These are phyloP conservation scores for Accipiter cooperii DNA, from an alignment of 2,113 vertebrate species.

Conservation along the genomic window DNA sequence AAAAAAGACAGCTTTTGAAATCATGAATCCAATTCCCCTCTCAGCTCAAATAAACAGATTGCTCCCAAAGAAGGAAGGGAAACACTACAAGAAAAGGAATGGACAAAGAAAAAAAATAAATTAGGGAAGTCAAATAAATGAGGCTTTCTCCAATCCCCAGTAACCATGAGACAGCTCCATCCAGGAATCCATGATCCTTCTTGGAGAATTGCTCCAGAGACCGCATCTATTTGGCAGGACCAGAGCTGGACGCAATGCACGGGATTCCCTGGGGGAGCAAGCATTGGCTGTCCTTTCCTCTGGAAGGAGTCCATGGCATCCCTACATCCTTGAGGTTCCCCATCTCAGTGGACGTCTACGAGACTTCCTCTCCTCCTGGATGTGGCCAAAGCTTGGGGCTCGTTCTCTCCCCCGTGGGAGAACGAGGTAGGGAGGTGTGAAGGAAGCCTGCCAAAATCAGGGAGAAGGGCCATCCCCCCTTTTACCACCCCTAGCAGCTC, in stretches of 20 bases:
- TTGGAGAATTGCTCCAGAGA: not conserved
- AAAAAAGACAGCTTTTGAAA: not conserved
- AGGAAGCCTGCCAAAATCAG: not conserved
- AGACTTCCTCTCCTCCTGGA: not conserved
- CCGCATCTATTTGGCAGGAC: not conserved
- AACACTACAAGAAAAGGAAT: not conserved
- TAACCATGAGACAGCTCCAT: not conserved
- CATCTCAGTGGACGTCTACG: not conserved
- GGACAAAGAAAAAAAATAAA: not conserved
- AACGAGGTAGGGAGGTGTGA: not conserved
- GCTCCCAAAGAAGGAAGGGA: not conserved
- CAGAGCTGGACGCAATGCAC: not conserved
- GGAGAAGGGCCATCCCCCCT: not conserved
- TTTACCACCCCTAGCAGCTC: not conserved
- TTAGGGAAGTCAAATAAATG: not conserved
- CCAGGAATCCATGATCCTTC: not conserved
- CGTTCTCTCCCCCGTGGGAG: not conserved
- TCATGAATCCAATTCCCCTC: not conserved
- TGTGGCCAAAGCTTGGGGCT: not conserved
- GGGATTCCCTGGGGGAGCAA: rapidly evolving
- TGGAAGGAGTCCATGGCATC: not conserved
- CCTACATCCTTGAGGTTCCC: not conserved
- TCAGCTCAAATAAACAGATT: not conserved
- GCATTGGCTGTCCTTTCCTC: not conserved
- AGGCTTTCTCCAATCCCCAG: not conserved